phyloP scores from a whole-genome alignment of 2,888 invertebrate genomes.

The Sylvicola cinctus region DNA sequence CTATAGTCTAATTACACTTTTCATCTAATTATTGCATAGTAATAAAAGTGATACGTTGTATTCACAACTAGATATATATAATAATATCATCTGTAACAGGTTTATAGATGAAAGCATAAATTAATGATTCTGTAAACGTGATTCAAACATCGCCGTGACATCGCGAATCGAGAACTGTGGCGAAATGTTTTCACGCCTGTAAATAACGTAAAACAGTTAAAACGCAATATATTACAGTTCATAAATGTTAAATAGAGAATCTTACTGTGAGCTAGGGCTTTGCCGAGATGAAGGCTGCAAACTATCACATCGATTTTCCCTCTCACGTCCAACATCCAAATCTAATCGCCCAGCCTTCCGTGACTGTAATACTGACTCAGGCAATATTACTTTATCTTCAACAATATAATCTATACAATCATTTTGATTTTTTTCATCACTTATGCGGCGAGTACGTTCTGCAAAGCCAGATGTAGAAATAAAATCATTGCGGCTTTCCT shows the following conservation, averaged over 20 bases:
- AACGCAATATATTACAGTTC: background rate
- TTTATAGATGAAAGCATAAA: too few relatives aligned
- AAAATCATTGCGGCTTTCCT: constrained; percentile 9
- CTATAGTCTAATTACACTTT: too few relatives aligned
- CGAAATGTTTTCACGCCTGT: constrained; percentile 45
- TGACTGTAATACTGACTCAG: constrained; percentile 9
- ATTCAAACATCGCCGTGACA: constrained; percentile 66
- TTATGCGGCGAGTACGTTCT: constrained; percentile 18
- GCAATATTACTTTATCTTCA: constrained; percentile 7
- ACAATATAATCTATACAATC: constrained; percentile 13
- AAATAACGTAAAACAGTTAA: constrained; percentile 13
- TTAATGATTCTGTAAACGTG: constrained; percentile 34
- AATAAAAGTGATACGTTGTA: too few relatives aligned
- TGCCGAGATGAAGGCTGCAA: constrained; percentile 15
- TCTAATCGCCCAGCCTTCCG: constrained; percentile 13
- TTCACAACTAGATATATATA: too few relatives aligned
- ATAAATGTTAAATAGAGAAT: background rate
- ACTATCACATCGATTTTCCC: constrained; percentile 14
- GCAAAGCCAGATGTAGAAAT: constrained; percentile 12
- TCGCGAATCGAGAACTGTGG: constrained; percentile 58
- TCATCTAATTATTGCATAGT: too few relatives aligned
- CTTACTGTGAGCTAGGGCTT: constrained; percentile 16
- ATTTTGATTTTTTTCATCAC: constrained; percentile 27
- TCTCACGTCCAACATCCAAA: constrained; percentile 13
- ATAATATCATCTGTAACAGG: too few relatives aligned